Percentiles rank a stretch among this genome's conserved stretches.
Evolutionary conservation across 1,140 invertebrate species (phyloP).

Genomic region (Euwallacea fornicatus): DNA sequence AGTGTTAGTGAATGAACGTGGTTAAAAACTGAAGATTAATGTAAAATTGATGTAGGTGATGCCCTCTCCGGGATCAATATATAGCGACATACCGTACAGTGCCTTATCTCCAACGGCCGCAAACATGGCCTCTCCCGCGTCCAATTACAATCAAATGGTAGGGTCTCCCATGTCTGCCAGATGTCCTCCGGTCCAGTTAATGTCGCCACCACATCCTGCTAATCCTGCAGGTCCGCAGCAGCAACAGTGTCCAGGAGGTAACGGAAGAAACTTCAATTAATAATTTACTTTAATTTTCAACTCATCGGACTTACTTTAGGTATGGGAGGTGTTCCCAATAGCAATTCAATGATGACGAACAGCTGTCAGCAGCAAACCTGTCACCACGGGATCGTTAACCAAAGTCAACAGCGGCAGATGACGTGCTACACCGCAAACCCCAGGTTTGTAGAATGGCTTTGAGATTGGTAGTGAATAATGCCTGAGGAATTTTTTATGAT

Average conservation of each 20-base stretch:
- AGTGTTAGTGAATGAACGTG: too few relatives aligned
- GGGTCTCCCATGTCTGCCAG: slow-evolving; percentile 46
- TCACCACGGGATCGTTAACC: background rate
- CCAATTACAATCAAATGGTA: slow-evolving; percentile 46
- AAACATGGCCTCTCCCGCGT: slow-evolving; percentile 48
- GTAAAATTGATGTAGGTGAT: slow-evolving; percentile 35
- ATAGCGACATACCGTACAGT: slow-evolving; percentile 41
- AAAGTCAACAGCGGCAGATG: background rate
- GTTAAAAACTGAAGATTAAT: too few relatives aligned
- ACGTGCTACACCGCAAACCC: background rate
- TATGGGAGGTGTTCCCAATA: too few relatives aligned
- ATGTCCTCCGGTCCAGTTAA: slow-evolving; percentile 45
- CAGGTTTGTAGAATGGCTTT: background rate
- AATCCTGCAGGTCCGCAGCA: background rate
- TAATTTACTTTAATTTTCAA: too few relatives aligned
- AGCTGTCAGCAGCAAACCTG: slow-evolving; percentile 12
- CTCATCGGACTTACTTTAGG: too few relatives aligned
- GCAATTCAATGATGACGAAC: background rate
- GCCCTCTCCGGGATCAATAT: slow-evolving; percentile 45
- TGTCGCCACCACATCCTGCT: slow-evolving; percentile 13
- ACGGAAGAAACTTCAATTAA: too few relatives aligned
- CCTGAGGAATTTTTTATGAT: too few relatives aligned
- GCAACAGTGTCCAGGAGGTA: slow-evolving; percentile 22
- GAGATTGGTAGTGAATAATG: background rate
- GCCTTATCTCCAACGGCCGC: slow-evolving; percentile 43